Evolutionary conservation across 2,113 vertebrate genomes (phyloP).

Genomic region (Deroptyus accipitrinus): DNA sequence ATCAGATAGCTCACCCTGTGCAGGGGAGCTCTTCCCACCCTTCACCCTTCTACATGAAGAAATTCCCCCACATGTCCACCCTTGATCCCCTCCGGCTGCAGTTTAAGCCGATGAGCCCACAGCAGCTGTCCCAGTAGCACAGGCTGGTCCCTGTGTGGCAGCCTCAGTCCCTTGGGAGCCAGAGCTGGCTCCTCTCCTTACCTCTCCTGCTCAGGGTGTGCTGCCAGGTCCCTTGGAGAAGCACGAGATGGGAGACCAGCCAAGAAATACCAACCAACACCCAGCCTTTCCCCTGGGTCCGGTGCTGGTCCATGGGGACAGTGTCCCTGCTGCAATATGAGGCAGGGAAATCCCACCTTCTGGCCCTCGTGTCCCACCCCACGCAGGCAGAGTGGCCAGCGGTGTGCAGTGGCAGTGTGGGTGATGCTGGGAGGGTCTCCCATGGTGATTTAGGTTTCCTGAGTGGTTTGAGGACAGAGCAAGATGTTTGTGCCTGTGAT

Average conservation of each 20-base stretch:
- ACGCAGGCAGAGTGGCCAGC: fast-evolving
- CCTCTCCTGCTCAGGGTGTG: neutral
- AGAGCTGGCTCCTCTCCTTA: neutral
- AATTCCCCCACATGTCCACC: neutral
- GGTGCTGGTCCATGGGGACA: neutral
- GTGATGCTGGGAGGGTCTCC: neutral
- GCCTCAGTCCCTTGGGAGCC: neutral
- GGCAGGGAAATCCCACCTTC: neutral
- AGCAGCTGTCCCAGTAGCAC: conserved; percentile 32
- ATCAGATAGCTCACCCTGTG: neutral
- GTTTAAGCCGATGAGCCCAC: neutral
- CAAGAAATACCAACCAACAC: neutral
- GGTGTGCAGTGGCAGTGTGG: neutral
- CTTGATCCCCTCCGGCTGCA: neutral
- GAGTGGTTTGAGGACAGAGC: neutral
- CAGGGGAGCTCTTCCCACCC: neutral
- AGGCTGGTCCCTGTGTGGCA: neutral
- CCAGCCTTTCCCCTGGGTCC: neutral
- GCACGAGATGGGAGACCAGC: neutral
- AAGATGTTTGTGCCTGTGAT: fast-evolving
- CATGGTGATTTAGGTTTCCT: neutral
- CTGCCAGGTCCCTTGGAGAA: neutral
- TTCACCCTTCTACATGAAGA: neutral
- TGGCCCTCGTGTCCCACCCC: neutral
- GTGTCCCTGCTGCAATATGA: neutral